phyloP scores from a whole-genome alignment of 1,140 invertebrate species.

The Lysiphlebus fabarum region DNA sequence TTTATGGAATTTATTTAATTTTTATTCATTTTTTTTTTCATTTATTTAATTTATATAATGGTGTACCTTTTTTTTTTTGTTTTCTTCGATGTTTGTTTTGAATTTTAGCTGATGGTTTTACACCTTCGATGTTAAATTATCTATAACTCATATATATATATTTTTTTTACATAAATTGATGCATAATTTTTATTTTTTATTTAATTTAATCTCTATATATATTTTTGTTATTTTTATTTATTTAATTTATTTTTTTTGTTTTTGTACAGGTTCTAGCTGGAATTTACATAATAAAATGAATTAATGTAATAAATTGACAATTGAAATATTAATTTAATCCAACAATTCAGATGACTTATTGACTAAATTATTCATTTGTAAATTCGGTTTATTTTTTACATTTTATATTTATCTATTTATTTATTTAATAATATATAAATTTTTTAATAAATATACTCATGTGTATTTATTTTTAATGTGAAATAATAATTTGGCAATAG shows the following conservation, averaged over 20 bases:
- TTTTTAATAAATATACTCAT: neutral
- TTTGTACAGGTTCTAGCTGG: neutral
- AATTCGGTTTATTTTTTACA: too few relatives aligned
- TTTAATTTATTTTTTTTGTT: constrained; percentile 1
- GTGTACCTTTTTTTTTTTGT: constrained; percentile 35
- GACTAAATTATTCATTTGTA: too few relatives aligned
- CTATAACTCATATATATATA: too few relatives aligned
- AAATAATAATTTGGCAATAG: constrained; percentile 28
- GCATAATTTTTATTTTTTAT: too few relatives aligned
- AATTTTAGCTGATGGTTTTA: too few relatives aligned
- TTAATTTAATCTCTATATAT: neutral
- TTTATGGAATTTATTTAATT: constrained; percentile 30
- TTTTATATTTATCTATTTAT: neutral
- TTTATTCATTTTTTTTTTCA: constrained; percentile 3
- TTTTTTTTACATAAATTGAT: too few relatives aligned
- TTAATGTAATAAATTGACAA: constrained; percentile 9
- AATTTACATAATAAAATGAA: neutral
- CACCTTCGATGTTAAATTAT: too few relatives aligned
- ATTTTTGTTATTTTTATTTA: neutral
- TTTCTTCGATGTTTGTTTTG: neutral
- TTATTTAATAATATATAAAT: constrained; percentile 3
- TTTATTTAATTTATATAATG: constrained; percentile 25
- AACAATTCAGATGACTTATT: too few relatives aligned
- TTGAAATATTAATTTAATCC: neutral
- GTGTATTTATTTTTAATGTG: constrained; percentile 13